Evolutionary conservation across 2,888 invertebrate genomes (phyloP).

Genomic region (Lydus trimaculatus): DNA sequence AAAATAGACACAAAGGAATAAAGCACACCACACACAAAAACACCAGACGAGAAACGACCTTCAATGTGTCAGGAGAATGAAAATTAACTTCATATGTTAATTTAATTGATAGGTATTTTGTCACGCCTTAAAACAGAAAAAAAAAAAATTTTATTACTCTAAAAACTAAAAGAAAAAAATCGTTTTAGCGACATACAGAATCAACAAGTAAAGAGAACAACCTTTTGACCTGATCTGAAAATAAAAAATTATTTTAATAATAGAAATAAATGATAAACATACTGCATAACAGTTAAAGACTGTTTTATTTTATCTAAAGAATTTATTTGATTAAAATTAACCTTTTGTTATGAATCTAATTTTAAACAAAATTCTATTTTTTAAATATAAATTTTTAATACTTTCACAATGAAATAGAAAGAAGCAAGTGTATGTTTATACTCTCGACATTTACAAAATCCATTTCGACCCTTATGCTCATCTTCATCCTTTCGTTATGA

Average conservation of each 20-base stretch:
- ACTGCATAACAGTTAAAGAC: neutral
- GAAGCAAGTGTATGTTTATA: neutral
- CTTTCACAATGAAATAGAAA: neutral
- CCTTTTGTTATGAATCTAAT: neutral
- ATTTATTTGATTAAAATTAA: neutral
- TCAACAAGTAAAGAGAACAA: neutral
- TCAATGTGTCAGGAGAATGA: slow-evolving; percentile 14
- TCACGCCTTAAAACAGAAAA: slow-evolving; percentile 12
- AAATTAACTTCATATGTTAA: slow-evolving; percentile 31
- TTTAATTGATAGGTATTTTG: slow-evolving; percentile 26
- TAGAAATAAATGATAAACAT: neutral
- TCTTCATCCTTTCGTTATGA: neutral
- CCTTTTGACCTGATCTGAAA: neutral
- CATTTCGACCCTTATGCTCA: slow-evolving; percentile 3
- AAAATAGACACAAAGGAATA: neutral
- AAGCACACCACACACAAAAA: slow-evolving; percentile 9
- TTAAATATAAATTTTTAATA: no score
- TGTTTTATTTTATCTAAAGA: neutral
- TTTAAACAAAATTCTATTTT: neutral
- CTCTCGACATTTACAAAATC: neutral
- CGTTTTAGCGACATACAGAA: neutral
- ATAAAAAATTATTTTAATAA: neutral
- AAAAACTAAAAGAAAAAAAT: neutral
- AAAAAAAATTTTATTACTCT: neutral
- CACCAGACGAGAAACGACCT: slow-evolving; percentile 26